phyloP scores from a whole-genome alignment of 2,888 invertebrate genomes.

The Coelinius sp. region DNA sequence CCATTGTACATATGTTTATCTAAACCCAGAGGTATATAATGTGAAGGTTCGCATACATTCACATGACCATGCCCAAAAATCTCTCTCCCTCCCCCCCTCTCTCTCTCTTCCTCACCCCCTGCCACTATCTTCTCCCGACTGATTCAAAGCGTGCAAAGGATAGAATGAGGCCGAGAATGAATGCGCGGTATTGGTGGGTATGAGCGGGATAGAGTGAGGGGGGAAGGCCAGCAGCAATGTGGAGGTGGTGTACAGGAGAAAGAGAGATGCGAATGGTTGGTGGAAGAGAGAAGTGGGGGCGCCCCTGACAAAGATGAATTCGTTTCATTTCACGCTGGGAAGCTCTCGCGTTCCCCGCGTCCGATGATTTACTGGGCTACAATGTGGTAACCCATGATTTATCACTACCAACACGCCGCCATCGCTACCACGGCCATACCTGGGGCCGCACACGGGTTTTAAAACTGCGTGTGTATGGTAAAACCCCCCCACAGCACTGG shows the following conservation, averaged over 20 bases:
- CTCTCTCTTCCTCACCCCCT: conserved; percentile 51
- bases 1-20: conserved; percentile 38
- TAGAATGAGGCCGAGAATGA: conserved; percentile 49
- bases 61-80: conserved; percentile 42
- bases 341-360: conserved; percentile 71
- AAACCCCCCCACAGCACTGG: conserved; percentile 24
- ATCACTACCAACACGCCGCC: conserved; percentile 76
- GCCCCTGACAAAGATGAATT: conserved; percentile 71
- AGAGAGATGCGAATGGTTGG: conserved; percentile 48
- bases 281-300: conserved; percentile 56
- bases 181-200: conserved; percentile 23
- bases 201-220: conserved; percentile 26
- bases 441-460: conserved; percentile 53
- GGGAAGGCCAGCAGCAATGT: conserved; percentile 30
- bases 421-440: conserved; percentile 71
- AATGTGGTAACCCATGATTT: conserved; percentile 81
- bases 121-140: conserved; percentile 24
- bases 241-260: conserved; percentile 49
- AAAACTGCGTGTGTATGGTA: conserved; percentile 35
- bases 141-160: conserved; percentile 63
- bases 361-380: conserved; percentile 79
- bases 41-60: conserved; percentile 48
- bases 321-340: conserved; percentile 73
- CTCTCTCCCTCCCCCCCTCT: conserved; percentile 38
- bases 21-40: conserved; percentile 39